Percentiles rank a stretch among this genome's conserved stretches.
Conservation (phyloP, 2,888 invertebrate species). For the Chelonus formosanus region DNA sequence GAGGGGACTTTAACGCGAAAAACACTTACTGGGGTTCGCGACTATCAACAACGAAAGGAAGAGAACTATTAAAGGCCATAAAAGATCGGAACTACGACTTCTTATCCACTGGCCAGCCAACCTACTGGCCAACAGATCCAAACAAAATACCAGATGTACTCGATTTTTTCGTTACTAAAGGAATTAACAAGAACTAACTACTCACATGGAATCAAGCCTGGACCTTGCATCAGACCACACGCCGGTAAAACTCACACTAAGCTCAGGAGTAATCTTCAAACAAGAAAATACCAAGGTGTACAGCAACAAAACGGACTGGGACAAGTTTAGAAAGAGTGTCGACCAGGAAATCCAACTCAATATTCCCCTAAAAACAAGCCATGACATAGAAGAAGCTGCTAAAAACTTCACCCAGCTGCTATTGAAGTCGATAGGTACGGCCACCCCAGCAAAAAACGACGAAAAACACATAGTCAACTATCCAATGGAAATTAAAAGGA, state of each 20-base stretch:
- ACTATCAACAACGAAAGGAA: constrained; percentile 34
- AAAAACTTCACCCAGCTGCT: too few relatives aligned
- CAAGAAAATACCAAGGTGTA: too few relatives aligned
- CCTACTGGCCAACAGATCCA: too few relatives aligned
- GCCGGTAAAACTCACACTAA: constrained; percentile 41
- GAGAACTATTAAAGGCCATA: constrained; percentile 31
- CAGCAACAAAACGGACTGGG: constrained; percentile 39
- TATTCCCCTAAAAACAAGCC: constrained; percentile 35
- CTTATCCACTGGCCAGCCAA: constrained; percentile 41
- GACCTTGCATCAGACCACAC: constrained; percentile 47
- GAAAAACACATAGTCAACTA: constrained; percentile 13
- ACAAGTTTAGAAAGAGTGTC: constrained; percentile 28
- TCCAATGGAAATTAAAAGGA: constrained; percentile 32
- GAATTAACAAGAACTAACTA: constrained; percentile 34
- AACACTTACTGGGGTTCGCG: constrained; percentile 43
- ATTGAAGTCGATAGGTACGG: too few relatives aligned
- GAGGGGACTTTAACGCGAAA: constrained; percentile 42
- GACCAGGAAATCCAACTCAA: constrained; percentile 33
- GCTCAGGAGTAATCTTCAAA: constrained; percentile 34
- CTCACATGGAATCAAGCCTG: constrained; percentile 32
- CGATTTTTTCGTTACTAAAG: constrained; percentile 44
- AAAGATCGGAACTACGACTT: constrained; percentile 5
- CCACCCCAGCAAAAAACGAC: constrained; percentile 29
- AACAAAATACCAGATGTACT: constrained; percentile 46
- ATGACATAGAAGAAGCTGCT: constrained; percentile 37